These are phyloP conservation scores for Adelphocoris suturalis DNA, from an alignment of 2,888 invertebrate genomes.

Conservation along the genomic window DNA sequence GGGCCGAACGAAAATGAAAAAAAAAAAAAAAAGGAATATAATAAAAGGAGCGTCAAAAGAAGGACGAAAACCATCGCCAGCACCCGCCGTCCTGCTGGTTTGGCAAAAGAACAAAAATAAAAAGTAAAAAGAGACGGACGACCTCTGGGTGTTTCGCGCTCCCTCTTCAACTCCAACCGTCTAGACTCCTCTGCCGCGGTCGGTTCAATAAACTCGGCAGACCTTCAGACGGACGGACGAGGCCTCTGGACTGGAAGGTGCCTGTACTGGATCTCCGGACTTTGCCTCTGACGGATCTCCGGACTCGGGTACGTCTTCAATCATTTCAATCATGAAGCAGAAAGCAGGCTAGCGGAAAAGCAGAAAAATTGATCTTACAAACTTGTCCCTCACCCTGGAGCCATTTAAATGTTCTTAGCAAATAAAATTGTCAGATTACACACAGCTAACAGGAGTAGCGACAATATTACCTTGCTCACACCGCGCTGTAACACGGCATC, in stretches of 20 bases:
- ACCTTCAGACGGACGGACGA: constrained; percentile 67
- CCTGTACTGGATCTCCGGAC: constrained; percentile 13
- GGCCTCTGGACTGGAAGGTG: neutral
- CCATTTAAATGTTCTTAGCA: no score
- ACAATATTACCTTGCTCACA: no score
- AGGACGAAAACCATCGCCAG: constrained; percentile 22
- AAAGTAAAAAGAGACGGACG: constrained; percentile 59
- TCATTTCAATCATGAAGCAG: no score
- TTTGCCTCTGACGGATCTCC: no score
- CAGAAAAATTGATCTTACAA: no score
- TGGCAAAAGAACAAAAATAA: constrained; percentile 46
- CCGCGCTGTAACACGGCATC: no score
- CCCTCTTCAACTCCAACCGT: constrained; percentile 51
- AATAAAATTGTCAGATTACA: no score
- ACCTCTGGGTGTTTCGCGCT: constrained; percentile 30
- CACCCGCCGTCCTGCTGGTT: constrained; percentile 29
- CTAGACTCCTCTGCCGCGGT: constrained; percentile 57
- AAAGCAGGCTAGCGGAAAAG: no score
- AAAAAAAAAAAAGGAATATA: constrained; percentile 13
- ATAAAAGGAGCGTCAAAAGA: constrained; percentile 45
- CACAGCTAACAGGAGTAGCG: no score
- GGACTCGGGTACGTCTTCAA: no score
- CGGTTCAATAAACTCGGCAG: constrained; percentile 70
- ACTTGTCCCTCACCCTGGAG: no score
- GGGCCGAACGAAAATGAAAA: neutral